phyloP scores from a whole-genome alignment of 2,113 vertebrate species.

The Tretioscincus oriximinensis region DNA sequence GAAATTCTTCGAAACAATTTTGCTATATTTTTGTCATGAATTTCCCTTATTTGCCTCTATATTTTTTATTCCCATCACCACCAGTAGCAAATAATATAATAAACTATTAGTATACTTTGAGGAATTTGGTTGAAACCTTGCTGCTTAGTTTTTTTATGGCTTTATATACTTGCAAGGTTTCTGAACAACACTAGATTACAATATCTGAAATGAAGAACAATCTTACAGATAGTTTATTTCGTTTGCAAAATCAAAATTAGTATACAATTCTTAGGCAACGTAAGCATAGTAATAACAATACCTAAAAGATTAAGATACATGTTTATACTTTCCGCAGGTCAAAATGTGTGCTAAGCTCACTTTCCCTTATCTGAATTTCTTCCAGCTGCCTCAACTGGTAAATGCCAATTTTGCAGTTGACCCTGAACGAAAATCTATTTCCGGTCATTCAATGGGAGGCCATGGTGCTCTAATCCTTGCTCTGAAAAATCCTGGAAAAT shows the following conservation, averaged over 20 bases:
- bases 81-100: not conserved
- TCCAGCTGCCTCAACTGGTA: conserved; percentile 87
- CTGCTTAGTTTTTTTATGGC: not conserved
- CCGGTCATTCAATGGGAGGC: conserved; percentile 92
- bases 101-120: not conserved
- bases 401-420: conserved; percentile 88
- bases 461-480: conserved; percentile 86
- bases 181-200: not conserved
- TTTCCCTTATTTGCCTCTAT: not conserved
- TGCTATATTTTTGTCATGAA: not conserved
- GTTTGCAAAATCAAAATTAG: not conserved
- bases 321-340: not conserved
- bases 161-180: not conserved
- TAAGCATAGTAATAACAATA: too few species aligned
- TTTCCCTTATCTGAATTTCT: conserved; percentile 28
- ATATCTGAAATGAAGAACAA: not conserved
- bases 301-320: not conserved
- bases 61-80: not conserved
- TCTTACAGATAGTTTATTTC: too few species aligned
- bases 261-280: not conserved
- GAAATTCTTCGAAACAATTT: not conserved
- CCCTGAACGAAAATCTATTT: conserved; percentile 86
- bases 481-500: conserved; percentile 90
- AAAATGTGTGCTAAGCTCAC: not conserved
- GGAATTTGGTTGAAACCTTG: not conserved